A percentile compares a stretch with the other conserved stretches of the same genome.
Conservation (phyloP, 2,888 invertebrate species). For the Cyclophora punctaria region DNA sequence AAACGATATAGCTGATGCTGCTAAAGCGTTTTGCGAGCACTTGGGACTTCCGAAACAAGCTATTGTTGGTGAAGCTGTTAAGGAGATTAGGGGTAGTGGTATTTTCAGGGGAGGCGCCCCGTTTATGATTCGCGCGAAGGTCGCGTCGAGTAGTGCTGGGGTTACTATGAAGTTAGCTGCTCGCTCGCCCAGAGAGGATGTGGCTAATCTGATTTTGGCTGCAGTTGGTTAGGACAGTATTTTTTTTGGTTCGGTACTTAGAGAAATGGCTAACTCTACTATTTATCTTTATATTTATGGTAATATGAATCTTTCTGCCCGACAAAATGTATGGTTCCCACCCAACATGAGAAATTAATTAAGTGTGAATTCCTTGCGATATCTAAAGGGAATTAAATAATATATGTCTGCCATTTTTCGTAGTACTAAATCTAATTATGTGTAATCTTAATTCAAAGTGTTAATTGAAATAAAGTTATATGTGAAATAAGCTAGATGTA, state of each 20-base stretch:
- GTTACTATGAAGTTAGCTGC: conserved; percentile 96
- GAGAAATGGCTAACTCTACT: neutral
- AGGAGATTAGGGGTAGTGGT: conserved; percentile 75
- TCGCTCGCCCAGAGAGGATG: conserved; percentile 87
- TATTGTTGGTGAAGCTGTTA: conserved; percentile 54
- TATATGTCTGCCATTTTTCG: too few relatives aligned
- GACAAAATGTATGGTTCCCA: too few relatives aligned
- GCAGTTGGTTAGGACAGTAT: conserved; percentile 81
- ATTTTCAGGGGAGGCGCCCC: conserved; percentile 94
- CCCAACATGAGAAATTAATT: too few relatives aligned
- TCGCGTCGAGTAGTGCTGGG: conserved; percentile 82
- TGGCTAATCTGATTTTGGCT: conserved; percentile 90
- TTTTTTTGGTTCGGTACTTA: neutral
- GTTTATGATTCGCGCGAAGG: conserved; percentile 88
- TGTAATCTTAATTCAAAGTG: too few relatives aligned
- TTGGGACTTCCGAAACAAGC: conserved; percentile 49
- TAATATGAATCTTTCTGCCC: too few relatives aligned
- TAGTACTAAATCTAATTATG: too few relatives aligned
- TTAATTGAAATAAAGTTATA: too few relatives aligned
- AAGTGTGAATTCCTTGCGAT: too few relatives aligned
- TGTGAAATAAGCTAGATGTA: too few relatives aligned
- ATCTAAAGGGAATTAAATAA: too few relatives aligned
- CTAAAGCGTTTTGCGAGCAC: conserved; percentile 58
- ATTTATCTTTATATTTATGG: too few relatives aligned
- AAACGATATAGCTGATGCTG: conserved; percentile 50